These are phyloP conservation scores for Piprites chloris DNA, from an alignment of 2,113 vertebrate genomes.

Conservation along the genomic window DNA sequence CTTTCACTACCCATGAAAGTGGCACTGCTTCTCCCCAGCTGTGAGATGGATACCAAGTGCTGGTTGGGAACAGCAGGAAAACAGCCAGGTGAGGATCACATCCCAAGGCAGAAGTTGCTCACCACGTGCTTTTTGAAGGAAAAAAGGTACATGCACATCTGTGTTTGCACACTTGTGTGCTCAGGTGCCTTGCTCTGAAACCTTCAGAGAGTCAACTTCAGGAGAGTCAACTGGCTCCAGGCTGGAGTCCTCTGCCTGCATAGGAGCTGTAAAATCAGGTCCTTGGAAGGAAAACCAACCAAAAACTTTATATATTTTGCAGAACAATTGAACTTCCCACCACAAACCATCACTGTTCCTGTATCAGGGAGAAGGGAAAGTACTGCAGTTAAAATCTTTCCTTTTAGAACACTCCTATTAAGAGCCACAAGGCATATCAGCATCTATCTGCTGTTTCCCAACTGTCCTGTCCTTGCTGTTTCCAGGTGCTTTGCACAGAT, in stretches of 20 bases:
- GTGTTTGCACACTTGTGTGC: not conserved
- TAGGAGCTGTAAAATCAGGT: not conserved
- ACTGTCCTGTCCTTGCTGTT: not conserved
- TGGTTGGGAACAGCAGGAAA: not conserved
- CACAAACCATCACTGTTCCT: not conserved
- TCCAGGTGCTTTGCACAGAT: not conserved
- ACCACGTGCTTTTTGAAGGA: not conserved
- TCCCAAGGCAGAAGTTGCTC: not conserved
- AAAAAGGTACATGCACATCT: not conserved
- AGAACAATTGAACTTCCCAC: not conserved
- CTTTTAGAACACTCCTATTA: not conserved
- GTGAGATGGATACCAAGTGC: accelerated
- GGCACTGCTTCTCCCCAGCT: not conserved
- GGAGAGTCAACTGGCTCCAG: not conserved
- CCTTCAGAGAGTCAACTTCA: accelerated
- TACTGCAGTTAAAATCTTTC: not conserved
- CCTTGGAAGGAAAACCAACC: not conserved
- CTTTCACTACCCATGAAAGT: not conserved
- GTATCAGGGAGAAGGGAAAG: not conserved
- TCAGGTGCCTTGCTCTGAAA: not conserved
- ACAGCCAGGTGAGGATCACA: not conserved
- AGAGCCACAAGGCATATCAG: not conserved
- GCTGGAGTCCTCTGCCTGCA: not conserved
- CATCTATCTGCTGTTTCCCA: not conserved
- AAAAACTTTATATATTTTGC: not conserved